Conservation (phyloP, 2,888 invertebrate species). For the Thera britannica region DNA sequence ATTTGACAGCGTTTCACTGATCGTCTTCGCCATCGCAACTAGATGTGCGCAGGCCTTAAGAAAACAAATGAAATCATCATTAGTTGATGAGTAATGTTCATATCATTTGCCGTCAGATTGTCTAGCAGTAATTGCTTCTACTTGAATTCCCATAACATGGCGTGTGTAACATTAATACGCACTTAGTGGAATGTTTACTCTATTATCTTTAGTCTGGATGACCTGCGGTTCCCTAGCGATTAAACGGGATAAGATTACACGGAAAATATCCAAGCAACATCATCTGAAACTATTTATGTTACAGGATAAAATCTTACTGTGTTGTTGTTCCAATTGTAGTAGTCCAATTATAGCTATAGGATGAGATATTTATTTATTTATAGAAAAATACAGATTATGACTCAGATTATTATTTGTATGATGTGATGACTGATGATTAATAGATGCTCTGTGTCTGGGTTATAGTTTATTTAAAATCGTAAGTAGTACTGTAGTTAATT, state of each 20-base stretch:
- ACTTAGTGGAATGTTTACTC: constrained; percentile 23
- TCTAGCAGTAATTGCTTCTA: constrained; percentile 9
- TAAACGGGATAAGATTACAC: constrained; percentile 18
- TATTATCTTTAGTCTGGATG: constrained; percentile 20
- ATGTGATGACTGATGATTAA: too few species aligned
- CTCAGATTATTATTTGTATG: too few species aligned
- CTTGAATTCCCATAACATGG: constrained; percentile 24
- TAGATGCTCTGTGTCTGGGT: too few species aligned
- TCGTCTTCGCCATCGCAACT: too few species aligned
- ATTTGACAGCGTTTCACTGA: too few species aligned
- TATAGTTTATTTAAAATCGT: too few species aligned
- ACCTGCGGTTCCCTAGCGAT: constrained; percentile 19
- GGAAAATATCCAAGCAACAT: constrained; percentile 10
- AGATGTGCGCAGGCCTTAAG: not conserved
- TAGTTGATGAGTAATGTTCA: not conserved
- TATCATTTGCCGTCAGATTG: constrained; percentile 5
- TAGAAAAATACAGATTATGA: not conserved
- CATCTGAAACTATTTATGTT: constrained; percentile 8
- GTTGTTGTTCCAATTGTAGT: not conserved
- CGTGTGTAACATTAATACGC: constrained; percentile 16
- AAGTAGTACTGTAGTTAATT: too few species aligned
- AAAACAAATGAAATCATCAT: not conserved
- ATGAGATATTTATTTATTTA: not conserved
- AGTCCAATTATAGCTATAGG: not conserved
- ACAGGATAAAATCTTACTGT: not conserved